These are phyloP conservation scores for Frankliniella intonsa DNA, from an alignment of 2,888 invertebrate genomes.

Conservation along the genomic window DNA sequence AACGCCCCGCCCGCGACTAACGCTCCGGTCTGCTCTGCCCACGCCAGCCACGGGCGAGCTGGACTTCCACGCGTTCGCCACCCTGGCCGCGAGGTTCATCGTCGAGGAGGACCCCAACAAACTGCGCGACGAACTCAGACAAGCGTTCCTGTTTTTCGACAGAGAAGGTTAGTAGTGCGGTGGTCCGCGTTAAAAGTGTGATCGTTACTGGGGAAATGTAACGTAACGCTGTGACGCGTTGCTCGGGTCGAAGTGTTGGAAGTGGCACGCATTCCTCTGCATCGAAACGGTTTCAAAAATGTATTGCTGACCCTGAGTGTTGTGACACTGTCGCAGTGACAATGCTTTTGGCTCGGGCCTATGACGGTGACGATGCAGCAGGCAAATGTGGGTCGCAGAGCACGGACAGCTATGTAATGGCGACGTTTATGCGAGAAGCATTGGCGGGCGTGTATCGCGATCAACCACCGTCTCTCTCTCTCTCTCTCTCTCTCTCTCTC, in stretches of 20 bases:
- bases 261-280: no score
- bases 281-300: no score
- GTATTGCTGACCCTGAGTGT: no score
- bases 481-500: neutral
- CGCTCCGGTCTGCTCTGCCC: neutral
- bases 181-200: neutral
- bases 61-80: slow-evolving; percentile 17
- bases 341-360: no score
- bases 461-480: neutral
- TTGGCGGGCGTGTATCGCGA: slow-evolving; percentile 15
- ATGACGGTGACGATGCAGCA: neutral
- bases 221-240: neutral
- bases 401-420: neutral
- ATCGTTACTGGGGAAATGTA: no score
- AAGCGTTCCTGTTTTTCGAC: slow-evolving; percentile 13
- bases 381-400: slow-evolving; percentile 12
- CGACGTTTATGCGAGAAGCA: slow-evolving; percentile 12
- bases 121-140: slow-evolving; percentile 4
- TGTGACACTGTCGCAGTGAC: no score
- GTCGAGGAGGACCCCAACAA: slow-evolving; percentile 20
- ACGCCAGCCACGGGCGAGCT: neutral
- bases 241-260: no score
- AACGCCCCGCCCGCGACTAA: neutral
- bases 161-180: neutral
- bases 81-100: neutral